Evolutionary conservation across 2,888 invertebrate species (phyloP), one percentile per base, ranked within the genome.

Genomic region (Pachliopta kotzebuea): DNA sequence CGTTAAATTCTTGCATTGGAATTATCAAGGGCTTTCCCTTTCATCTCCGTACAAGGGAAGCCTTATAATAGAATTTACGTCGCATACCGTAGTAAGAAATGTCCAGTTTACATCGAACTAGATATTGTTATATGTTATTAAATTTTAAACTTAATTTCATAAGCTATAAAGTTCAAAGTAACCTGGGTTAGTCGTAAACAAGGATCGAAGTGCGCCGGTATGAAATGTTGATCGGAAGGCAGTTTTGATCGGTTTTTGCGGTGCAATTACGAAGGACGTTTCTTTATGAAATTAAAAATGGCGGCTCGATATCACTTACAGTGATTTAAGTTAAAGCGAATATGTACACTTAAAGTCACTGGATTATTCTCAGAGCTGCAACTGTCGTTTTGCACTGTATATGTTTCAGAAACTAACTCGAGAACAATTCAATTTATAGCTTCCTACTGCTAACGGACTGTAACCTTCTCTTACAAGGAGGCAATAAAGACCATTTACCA

Each of bases 71-170:
- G 78, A 80, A 81, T 81, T 81, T 83, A 84, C 83, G 81, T 77
- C 73, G 80, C 79, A 79, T 83, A 74, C 83, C 83, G 72, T 84
- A 84, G 84, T 84, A 84, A 70, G 74, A 73, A 72, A 69, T 70
- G 63, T 68, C 79, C 76, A 77, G 58, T 56, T 21, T 20, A 20
- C 23, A 21, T 29, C 17, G 59, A 56, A 21, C 63, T 64, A 56
- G 17, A 54, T 45, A 54, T 60, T 59, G 24, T 42, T 21, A 21
- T 14, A n/a, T 20, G 29, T 24, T 2, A 7, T 26, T 21, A 11
- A 29, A 60, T 70, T 60, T 18, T 45, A n/a, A 50, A 55, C 56
- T 37, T 57, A 67, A 21, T 45, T 2, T 0, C 1, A 4, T 9
- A 20, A 21, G 17, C 0, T 2, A 0, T 9, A 66, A 67, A 45